Evolutionary conservation across 2,797 vertebrate species (phyloP).

Genomic region (Luscinia luscinia): DNA sequence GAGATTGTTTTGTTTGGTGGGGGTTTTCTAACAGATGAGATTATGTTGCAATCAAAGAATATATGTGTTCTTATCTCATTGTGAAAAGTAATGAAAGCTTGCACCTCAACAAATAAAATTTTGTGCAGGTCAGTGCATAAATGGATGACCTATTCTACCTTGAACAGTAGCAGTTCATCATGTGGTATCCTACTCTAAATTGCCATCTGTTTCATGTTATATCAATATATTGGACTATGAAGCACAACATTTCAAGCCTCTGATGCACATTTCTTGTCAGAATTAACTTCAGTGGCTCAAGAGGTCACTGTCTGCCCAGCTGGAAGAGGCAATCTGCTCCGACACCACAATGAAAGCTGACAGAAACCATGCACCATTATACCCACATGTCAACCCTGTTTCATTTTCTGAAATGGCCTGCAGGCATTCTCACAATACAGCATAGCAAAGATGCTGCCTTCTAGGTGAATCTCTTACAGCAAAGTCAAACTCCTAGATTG

Average conservation of each 20-base stretch:
- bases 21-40: not conserved
- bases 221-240: not conserved
- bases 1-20: not conserved
- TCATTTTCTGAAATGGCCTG: not conserved
- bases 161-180: not conserved
- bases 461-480: not conserved
- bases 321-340: not conserved
- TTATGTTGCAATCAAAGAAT: not conserved
- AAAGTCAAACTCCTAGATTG: not conserved
- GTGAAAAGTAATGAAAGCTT: not conserved
- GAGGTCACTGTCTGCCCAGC: slow-evolving; percentile 18
- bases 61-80: not conserved
- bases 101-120: not conserved
- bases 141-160: not conserved
- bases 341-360: not conserved
- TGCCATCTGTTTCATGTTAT: not conserved
- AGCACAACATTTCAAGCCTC: not conserved
- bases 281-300: not conserved
- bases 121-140: not conserved
- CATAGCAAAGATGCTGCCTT: not conserved
- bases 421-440: not conserved
- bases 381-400: not conserved
- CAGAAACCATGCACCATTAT: not conserved
- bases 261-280: not conserved
- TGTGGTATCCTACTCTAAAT: not conserved